Evolutionary conservation across 2,113 vertebrate genomes (phyloP).

Genomic region (Reinhardtius hippoglossoides): DNA sequence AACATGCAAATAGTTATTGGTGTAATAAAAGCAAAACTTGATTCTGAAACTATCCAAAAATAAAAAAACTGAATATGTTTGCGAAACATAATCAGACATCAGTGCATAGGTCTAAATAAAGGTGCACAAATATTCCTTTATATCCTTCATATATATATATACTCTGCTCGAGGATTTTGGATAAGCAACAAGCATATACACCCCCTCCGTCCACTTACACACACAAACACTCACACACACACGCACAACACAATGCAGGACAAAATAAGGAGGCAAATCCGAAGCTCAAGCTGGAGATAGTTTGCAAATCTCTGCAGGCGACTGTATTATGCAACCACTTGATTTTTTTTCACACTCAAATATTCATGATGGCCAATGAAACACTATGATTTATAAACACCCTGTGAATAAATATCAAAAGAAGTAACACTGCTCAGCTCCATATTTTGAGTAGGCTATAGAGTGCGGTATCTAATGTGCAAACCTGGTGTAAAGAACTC

Average conservation of each 20-base stretch:
- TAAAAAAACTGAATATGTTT: no score
- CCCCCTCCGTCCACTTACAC: background rate
- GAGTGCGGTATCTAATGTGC: background rate
- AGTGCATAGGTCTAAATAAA: background rate
- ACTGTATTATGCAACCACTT: no score
- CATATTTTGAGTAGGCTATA: background rate
- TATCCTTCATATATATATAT: background rate
- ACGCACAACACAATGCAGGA: background rate
- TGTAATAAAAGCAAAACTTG: no score
- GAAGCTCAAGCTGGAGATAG: conserved; percentile 4
- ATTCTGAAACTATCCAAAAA: no score
- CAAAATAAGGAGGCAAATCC: conserved; percentile 5
- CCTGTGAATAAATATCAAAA: conserved; percentile 5
- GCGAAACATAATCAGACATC: no score
- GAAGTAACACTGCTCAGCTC: background rate
- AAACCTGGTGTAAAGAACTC: background rate
- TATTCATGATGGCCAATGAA: conserved; percentile 17
- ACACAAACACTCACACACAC: background rate
- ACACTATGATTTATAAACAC: conserved; percentile 1
- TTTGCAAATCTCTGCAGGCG: conserved; percentile 1
- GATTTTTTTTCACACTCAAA: conserved; percentile 8
- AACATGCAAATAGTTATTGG: no score
- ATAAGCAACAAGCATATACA: background rate
- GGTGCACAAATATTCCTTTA: background rate
- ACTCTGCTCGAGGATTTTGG: background rate